Evolutionary conservation across 1,140 invertebrate species (phyloP).

Genomic region (Dinothrombium tinctorium): DNA sequence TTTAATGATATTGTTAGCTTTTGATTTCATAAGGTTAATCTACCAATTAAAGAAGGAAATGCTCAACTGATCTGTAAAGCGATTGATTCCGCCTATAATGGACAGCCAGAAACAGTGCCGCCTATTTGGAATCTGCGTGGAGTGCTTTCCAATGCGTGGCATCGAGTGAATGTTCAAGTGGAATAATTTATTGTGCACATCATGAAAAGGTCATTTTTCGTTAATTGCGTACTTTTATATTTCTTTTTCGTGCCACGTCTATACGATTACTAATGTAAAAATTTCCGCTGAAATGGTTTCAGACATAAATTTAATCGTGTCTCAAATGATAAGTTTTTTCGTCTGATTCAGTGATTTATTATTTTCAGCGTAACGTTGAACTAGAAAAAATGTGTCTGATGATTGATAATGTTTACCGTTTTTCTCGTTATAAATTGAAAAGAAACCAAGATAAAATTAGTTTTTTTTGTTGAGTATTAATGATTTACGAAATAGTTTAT

Average conservation of each 20-base stretch:
- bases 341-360: too few species aligned
- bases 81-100: slow-evolving; percentile 80
- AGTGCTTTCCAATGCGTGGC: slow-evolving; percentile 85
- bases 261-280: neutral
- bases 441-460: too few species aligned
- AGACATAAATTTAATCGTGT: too few species aligned
- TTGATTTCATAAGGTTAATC: neutral
- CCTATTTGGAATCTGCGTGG: slow-evolving; percentile 96
- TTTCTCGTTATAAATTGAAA: too few species aligned
- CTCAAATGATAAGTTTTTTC: too few species aligned
- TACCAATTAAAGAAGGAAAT: slow-evolving; percentile 7
- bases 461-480: too few species aligned
- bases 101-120: slow-evolving; percentile 73
- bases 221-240: neutral
- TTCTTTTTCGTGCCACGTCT: neutral
- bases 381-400: too few species aligned
- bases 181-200: neutral
- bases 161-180: slow-evolving; percentile 40
- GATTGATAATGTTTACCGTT: too few species aligned
- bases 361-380: too few species aligned
- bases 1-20: neutral
- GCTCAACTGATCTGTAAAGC: slow-evolving; percentile 80
- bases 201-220: neutral
- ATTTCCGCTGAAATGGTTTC: too few species aligned
- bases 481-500: too few species aligned